These are phyloP conservation scores for Chamaea fasciata DNA, from an alignment of 2,113 vertebrate species.

Conservation along the genomic window DNA sequence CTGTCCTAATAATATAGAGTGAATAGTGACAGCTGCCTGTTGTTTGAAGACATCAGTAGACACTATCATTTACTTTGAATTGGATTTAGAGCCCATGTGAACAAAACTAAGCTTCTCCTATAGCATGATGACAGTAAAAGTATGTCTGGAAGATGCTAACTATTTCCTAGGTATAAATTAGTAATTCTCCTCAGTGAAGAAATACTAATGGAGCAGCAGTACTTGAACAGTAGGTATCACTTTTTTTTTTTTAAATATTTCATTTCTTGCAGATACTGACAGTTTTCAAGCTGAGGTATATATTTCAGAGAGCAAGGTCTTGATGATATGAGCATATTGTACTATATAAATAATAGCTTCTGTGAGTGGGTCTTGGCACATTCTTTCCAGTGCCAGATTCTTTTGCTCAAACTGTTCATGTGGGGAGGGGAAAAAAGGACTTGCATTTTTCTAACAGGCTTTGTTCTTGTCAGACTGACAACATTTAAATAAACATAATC, in stretches of 20 bases:
- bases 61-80: background rate
- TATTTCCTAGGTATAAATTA: constrained; percentile 29
- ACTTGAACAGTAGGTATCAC: constrained; percentile 3
- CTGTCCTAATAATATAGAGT: background rate
- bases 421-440: background rate
- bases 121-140: background rate
- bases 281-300: constrained; percentile 49
- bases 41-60: background rate
- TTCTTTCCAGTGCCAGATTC: constrained; percentile 18
- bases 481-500: constrained; percentile 24
- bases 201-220: background rate
- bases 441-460: constrained; percentile 25
- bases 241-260: background rate
- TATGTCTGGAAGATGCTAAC: background rate
- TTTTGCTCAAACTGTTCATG: constrained; percentile 5
- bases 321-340: constrained; percentile 51
- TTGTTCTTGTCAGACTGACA: constrained; percentile 43
- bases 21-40: background rate
- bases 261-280: constrained; percentile 19
- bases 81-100: background rate
- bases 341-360: constrained; percentile 51
- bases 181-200: background rate
- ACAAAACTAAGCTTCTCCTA: background rate
- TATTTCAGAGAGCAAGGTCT: constrained; percentile 52
- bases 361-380: constrained; percentile 3